phyloP scores from a whole-genome alignment of 2,113 vertebrate genomes.

The Gobiocypris rarus region DNA sequence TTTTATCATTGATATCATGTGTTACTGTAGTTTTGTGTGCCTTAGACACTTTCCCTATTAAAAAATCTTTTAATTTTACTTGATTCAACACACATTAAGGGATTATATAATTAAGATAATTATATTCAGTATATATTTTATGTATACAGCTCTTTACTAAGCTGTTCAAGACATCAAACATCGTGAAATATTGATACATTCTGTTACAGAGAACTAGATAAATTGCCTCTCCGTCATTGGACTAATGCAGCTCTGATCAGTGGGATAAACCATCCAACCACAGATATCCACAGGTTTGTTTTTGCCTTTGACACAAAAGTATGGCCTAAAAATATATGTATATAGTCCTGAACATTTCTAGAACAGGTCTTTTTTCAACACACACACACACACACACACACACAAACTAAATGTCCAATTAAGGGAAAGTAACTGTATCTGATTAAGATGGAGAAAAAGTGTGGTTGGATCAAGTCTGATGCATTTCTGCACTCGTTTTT shows the following conservation, averaged over 20 bases:
- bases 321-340: conserved; percentile 23
- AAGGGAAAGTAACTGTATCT: conserved; percentile 1
- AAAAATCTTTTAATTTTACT: not conserved
- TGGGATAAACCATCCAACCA: not conserved
- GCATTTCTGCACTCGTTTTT: not conserved
- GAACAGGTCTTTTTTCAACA: not conserved
- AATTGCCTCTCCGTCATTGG: not conserved
- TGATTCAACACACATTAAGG: not conserved
- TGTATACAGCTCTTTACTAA: not conserved
- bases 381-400: not conserved
- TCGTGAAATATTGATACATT: not conserved
- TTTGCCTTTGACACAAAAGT: not conserved
- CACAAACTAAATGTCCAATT: not conserved
- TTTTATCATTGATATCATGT: not conserved
- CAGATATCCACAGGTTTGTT: conserved; percentile 22
- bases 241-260: not conserved
- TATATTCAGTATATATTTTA: not conserved
- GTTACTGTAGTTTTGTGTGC: not conserved
- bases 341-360: not conserved
- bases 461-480: not conserved
- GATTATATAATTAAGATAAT: not conserved
- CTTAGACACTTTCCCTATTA: not conserved
- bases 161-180: not conserved
- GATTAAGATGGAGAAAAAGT: not conserved
- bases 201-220: not conserved